These are phyloP conservation scores for Australoheros scitulus DNA, from an alignment of 2,113 vertebrate species.

Conservation along the genomic window DNA sequence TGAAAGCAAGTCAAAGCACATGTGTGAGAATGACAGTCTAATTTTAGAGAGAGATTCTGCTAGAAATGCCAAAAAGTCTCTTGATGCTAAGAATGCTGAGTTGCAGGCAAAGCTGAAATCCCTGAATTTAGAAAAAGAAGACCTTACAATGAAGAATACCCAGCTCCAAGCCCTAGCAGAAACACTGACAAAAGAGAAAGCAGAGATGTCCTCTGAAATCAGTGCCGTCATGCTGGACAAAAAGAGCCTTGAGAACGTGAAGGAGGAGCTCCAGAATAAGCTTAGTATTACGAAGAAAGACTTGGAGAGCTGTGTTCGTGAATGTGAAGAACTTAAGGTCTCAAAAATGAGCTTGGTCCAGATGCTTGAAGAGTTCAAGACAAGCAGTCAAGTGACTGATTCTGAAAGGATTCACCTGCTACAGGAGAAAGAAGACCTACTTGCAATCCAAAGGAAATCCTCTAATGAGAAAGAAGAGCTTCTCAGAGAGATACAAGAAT, in stretches of 20 bases:
- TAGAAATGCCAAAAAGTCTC: slow-evolving; percentile 79
- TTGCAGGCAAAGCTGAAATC: slow-evolving; percentile 75
- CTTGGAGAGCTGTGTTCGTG: slow-evolving; percentile 65
- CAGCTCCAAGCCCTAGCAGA: slow-evolving; percentile 80
- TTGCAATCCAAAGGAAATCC: slow-evolving; percentile 79
- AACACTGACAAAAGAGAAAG: slow-evolving; percentile 69
- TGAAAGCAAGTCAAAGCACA: slow-evolving; percentile 79
- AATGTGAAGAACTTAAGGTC: slow-evolving; percentile 80
- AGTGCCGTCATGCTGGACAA: slow-evolving; percentile 71
- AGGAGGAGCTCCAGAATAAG: slow-evolving; percentile 72
- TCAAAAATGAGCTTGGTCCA: slow-evolving; percentile 78
- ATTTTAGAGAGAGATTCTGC: slow-evolving; percentile 77
- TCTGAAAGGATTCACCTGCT: slow-evolving; percentile 83
- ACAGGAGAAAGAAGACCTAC: slow-evolving; percentile 87
- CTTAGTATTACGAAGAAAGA: slow-evolving; percentile 70
- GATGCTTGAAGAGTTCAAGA: slow-evolving; percentile 86
- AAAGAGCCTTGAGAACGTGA: slow-evolving; percentile 61
- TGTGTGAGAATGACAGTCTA: slow-evolving; percentile 75
- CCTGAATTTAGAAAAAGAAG: slow-evolving; percentile 80
- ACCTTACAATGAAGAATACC: slow-evolving; percentile 69
- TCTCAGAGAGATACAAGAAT: slow-evolving; percentile 73
- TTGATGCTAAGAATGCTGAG: slow-evolving; percentile 72
- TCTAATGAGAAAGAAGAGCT: slow-evolving; percentile 84
- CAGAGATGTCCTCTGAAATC: slow-evolving; percentile 73
- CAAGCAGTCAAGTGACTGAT: slow-evolving; percentile 81